Percentiles rank a stretch among this genome's conserved stretches.
Conservation (phyloP, 2,797 vertebrate genomes). For the Spinus olivaceus region DNA sequence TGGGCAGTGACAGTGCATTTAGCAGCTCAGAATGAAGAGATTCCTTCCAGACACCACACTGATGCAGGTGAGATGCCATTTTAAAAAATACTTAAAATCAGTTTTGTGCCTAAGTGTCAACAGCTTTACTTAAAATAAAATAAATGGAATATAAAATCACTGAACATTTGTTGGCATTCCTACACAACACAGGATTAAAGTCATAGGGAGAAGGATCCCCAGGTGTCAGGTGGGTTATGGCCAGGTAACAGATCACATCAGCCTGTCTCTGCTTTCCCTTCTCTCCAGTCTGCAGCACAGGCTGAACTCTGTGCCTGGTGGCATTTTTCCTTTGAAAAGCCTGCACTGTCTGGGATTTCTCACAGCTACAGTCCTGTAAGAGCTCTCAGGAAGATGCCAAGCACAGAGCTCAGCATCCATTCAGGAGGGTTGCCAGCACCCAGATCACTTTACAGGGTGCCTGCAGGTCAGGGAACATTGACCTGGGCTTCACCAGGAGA, state of each 20-base stretch:
- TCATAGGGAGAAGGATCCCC: background rate
- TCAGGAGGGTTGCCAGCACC: background rate
- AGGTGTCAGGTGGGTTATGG: background rate
- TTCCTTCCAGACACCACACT: background rate
- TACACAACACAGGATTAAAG: background rate
- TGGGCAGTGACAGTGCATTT: background rate
- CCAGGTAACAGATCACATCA: background rate
- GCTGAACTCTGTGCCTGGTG: background rate
- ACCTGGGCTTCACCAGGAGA: background rate
- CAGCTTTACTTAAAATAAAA: background rate
- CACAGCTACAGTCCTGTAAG: background rate
- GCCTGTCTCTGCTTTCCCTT: background rate
- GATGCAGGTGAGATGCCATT: background rate
- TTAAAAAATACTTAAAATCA: background rate
- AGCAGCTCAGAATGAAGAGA: background rate
- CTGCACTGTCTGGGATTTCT: background rate
- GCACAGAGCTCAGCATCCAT: background rate
- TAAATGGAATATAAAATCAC: background rate
- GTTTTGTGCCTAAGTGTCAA: background rate
- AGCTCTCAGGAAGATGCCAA: background rate
- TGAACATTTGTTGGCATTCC: background rate
- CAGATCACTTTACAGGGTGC: background rate
- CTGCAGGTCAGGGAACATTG: background rate
- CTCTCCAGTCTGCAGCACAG: background rate
- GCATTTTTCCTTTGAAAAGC: background rate